phyloP scores from a whole-genome alignment of 2,888 invertebrate genomes.

The Rhagium mordax region DNA sequence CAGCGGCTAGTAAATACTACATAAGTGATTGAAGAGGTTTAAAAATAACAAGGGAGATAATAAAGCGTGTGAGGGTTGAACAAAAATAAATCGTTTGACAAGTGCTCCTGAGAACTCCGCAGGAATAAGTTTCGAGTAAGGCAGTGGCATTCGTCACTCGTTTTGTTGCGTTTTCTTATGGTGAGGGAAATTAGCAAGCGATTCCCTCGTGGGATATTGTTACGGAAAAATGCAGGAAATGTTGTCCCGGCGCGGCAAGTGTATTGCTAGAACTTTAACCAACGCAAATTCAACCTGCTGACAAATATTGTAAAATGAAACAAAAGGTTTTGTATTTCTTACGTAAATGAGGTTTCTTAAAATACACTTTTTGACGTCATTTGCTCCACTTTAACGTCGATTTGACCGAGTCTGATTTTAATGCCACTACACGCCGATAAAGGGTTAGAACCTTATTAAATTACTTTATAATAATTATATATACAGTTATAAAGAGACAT shows the following conservation, averaged over 20 bases:
- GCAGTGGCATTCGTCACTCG: neutral
- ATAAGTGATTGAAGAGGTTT: slow-evolving; percentile 46
- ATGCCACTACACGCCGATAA: no score
- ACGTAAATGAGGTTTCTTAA: no score
- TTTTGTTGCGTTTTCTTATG: neutral
- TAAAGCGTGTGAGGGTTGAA: slow-evolving; percentile 40
- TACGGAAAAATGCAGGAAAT: neutral
- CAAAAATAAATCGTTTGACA: slow-evolving; percentile 45
- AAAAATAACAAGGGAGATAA: slow-evolving; percentile 47
- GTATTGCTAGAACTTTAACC: no score
- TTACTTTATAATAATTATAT: no score
- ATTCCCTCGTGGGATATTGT: neutral
- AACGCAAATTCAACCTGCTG: no score
- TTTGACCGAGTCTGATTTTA: no score
- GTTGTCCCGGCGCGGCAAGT: neutral
- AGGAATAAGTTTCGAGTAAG: neutral
- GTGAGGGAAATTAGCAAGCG: neutral
- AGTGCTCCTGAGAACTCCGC: slow-evolving; percentile 29
- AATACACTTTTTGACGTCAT: no score
- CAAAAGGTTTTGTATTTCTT: no score
- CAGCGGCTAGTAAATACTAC: slow-evolving; percentile 20
- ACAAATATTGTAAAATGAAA: no score
- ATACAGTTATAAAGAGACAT: no score
- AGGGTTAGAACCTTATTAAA: no score
- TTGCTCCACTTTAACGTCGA: no score